phyloP scores from a whole-genome alignment of 2,113 vertebrate species.

The Reinhardtius hippoglossoides region DNA sequence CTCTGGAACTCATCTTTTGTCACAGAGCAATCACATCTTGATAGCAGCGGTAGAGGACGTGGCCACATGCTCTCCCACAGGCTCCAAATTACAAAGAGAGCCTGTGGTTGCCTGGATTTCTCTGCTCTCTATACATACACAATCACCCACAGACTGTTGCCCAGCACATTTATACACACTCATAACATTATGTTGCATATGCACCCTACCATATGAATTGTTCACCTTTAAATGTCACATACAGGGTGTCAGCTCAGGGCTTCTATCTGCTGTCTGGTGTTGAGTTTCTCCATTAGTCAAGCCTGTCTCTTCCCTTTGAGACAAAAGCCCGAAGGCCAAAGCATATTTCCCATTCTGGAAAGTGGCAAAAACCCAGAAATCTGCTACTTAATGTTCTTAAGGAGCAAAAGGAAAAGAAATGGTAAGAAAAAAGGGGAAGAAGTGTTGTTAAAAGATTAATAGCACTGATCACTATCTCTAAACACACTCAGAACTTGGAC shows the following conservation, averaged over 20 bases:
- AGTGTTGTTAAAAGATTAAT: conserved; percentile 44
- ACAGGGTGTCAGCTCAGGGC: conserved; percentile 15
- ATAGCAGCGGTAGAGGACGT: conserved; percentile 54
- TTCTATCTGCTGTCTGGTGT: conserved; percentile 48
- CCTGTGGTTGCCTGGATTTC: conserved; percentile 48
- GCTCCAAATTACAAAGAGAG: conserved; percentile 52
- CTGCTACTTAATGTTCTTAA: conserved; percentile 6
- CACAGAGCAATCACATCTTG: conserved; percentile 70
- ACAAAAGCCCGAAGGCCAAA: conserved; percentile 35
- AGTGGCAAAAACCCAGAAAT: conserved; percentile 22
- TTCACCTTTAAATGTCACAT: conserved; percentile 44
- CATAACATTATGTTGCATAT: conserved; percentile 11
- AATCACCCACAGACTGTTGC: conserved; percentile 30
- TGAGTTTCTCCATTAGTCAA: conserved; percentile 51
- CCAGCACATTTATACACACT: conserved; percentile 29
- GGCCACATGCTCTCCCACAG: conserved; percentile 58
- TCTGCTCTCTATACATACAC: conserved; percentile 31
- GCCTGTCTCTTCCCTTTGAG: conserved; percentile 22
- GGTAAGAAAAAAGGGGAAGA: background rate
- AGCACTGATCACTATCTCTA: conserved; percentile 49
- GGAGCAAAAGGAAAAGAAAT: conserved; percentile 8
- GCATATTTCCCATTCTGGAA: conserved; percentile 34
- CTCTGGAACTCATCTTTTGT: conserved; percentile 70
- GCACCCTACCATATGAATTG: conserved; percentile 16
- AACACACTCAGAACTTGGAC: conserved; percentile 52